Percentiles rank a stretch among this genome's conserved stretches.
These are phyloP conservation scores for Nasonia vitripennis DNA, from an alignment of 1,140 invertebrate species.

Conservation along the genomic window DNA sequence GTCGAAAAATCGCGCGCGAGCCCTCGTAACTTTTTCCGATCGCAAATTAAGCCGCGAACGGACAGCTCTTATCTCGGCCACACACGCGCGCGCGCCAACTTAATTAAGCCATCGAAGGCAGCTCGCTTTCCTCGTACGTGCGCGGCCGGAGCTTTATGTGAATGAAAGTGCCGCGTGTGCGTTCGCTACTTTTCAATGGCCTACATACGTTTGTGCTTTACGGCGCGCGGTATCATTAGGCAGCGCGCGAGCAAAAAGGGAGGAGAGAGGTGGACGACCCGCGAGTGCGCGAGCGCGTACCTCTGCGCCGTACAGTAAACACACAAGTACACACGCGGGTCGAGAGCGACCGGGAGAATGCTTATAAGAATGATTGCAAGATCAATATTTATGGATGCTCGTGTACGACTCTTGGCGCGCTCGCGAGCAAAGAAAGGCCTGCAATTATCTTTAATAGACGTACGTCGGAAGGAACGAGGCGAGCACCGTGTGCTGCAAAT, in stretches of 20 bases:
- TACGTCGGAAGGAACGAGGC: not conserved
- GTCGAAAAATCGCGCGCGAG: not conserved
- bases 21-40: constrained; percentile 21
- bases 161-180: constrained; percentile 13
- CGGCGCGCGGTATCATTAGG: not conserved
- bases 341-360: not conserved
- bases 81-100: not conserved
- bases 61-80: not conserved
- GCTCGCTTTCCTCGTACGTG: not conserved
- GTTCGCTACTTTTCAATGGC: constrained; percentile 18
- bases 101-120: constrained; percentile 40
- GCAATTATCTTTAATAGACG: constrained; percentile 41
- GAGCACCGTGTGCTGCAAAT: not conserved
- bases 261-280: not conserved
- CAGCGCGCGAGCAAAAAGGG: not conserved
- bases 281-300: not conserved
- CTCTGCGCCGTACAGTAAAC: not conserved
- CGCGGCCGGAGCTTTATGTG: not conserved
- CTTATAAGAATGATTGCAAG: constrained; percentile 39
- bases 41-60: constrained; percentile 10
- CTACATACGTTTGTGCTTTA: constrained; percentile 31
- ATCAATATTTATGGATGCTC: constrained; percentile 41
- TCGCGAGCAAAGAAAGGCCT: not conserved
- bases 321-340: too few relatives aligned
- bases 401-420: not conserved